These are phyloP conservation scores for Spheniscus mendiculus DNA, from an alignment of 2,113 vertebrate genomes.

Conservation along the genomic window DNA sequence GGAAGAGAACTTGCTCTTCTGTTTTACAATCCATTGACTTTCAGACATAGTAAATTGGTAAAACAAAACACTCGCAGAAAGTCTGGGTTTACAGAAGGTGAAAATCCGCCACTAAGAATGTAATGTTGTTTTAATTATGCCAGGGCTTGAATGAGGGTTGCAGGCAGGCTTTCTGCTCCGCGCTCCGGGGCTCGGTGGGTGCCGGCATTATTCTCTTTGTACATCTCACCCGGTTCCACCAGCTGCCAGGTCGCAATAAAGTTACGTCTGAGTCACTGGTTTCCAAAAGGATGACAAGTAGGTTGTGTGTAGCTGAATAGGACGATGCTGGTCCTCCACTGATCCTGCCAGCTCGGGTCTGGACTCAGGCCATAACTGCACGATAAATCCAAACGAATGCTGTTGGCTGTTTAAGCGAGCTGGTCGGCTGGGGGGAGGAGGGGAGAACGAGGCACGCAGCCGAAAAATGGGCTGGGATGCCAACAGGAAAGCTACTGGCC, in stretches of 20 bases:
- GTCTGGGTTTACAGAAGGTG: slow-evolving; percentile 30
- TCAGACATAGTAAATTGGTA: background rate
- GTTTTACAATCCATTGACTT: background rate
- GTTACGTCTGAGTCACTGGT: slow-evolving; percentile 81
- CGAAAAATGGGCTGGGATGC: background rate
- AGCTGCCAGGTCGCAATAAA: slow-evolving; percentile 78
- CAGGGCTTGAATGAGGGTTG: slow-evolving; percentile 45
- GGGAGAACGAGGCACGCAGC: background rate
- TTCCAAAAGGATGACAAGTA: slow-evolving; percentile 80
- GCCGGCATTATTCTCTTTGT: slow-evolving; percentile 61
- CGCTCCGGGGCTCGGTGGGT: background rate
- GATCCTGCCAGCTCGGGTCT: slow-evolving; percentile 68
- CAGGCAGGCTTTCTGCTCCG: slow-evolving; percentile 53
- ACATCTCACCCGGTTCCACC: slow-evolving; percentile 65
- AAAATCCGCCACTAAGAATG: slow-evolving; percentile 47
- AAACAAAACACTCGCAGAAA: slow-evolving; percentile 42
- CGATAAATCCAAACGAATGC: slow-evolving; percentile 45
- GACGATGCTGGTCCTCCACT: slow-evolving; percentile 54
- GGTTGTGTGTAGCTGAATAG: slow-evolving; percentile 73
- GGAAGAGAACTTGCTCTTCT: background rate
- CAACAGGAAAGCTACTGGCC: background rate
- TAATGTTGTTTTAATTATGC: slow-evolving; percentile 79
- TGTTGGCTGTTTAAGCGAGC: slow-evolving; percentile 38
- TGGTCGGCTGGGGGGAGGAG: background rate
- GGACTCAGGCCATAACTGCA: slow-evolving; percentile 65